Evolutionary conservation across 2,113 vertebrate genomes (phyloP), one percentile per base, ranked within the genome.

Genomic region (Sphyrna mokarran): DNA sequence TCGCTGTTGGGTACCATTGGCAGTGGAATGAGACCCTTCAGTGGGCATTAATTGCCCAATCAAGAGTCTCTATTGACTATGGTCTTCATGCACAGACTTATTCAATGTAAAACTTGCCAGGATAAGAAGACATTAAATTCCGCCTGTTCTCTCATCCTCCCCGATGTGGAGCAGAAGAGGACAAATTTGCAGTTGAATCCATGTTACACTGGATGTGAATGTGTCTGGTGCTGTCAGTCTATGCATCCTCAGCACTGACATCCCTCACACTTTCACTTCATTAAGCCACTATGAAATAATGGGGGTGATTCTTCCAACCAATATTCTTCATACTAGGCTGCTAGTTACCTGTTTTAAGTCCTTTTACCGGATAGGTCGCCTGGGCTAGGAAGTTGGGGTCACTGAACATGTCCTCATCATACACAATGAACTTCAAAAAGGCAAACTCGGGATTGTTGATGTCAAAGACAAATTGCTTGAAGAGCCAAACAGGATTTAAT

Each of bases 401-500:
- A 0, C 98, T 98, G 97, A 98, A 98, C 98, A 98, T 98, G 98
- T 98, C 98, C 97, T 98, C 98, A 96, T 98, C 98, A 0, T 98
- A 98, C 54, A 98, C 98, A 87, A 98, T 98, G 0, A 98, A 98
- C 69, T 98, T 98, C 95, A 98, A 97, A 95, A 98, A 98, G 96
- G 98, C 97, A 0, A 98, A 98, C 96, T 98, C 97, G 0, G 98
- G 98, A 96, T 98, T 98, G 96, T 98, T 98, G 96, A 98, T 97
- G 96, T 98, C 98, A 0, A 98, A 98, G 96, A 98, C 97, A 0
- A 98, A 98, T 97, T 98, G 98, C 96, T 98, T 98, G 97, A 98
- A 97, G 91, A 98, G 96, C 98, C 98, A 98, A 95, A 98, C 97
- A 0, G 98, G 98, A 96, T 98, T 98, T 96, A 98, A 97, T 5